phyloP scores from a whole-genome alignment of 2,797 vertebrate species.

The Myotis pilosus region DNA sequence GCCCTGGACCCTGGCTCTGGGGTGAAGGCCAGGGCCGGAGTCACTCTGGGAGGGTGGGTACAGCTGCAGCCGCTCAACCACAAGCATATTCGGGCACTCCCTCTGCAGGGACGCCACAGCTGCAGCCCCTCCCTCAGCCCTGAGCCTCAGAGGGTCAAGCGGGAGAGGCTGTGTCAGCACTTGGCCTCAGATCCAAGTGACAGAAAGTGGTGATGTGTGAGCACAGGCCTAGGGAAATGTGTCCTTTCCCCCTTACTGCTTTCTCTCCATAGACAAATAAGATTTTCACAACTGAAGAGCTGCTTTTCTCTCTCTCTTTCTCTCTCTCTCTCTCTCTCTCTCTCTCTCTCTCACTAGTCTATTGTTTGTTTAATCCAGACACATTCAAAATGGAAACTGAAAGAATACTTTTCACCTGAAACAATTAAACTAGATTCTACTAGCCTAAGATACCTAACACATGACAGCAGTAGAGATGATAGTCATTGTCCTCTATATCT shows the following conservation, averaged over 20 bases:
- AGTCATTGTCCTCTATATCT: conserved; percentile 89
- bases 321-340: too few relatives aligned
- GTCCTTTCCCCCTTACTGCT: background rate
- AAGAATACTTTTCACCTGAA: conserved; percentile 91
- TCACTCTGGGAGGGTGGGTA: background rate
- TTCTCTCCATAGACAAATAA: background rate
- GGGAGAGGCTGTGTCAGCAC: background rate
- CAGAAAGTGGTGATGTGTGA: background rate
- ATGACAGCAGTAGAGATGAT: conserved; percentile 90
- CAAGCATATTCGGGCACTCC: background rate
- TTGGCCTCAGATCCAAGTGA: background rate
- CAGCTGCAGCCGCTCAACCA: background rate
- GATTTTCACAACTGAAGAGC: background rate
- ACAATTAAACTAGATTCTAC: conserved; percentile 89
- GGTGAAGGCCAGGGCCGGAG: background rate
- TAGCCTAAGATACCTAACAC: conserved; percentile 91
- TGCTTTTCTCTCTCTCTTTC: too few relatives aligned
- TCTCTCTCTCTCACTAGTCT: conserved; percentile 89
- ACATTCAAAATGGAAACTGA: conserved; percentile 94
- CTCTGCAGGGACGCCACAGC: background rate
- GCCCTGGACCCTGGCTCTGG: background rate
- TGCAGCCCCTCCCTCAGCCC: background rate
- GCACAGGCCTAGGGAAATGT: background rate
- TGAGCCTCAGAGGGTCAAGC: background rate
- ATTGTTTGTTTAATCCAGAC: conserved; percentile 96